Evolutionary conservation across 2,113 vertebrate genomes (phyloP), one percentile per base, ranked within the genome.

Genomic region (Catharus fuscescens): DNA sequence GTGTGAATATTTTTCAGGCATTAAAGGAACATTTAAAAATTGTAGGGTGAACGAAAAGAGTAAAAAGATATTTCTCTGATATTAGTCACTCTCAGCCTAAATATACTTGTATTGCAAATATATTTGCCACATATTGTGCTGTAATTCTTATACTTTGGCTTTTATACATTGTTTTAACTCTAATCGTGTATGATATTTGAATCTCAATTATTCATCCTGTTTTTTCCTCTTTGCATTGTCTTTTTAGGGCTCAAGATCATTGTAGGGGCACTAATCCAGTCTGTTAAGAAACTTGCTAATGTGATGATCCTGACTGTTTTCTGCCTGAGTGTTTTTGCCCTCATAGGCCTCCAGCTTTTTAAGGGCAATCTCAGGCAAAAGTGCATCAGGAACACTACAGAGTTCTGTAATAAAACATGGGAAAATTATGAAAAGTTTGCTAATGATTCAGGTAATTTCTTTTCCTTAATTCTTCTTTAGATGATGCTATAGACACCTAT

Each of bases 301-400:
- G 99, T 99, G 93, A 99, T 99, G 98, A 99, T 99, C 97, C 98
- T 99, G 88, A 99, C 99, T 0, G 96, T 99, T 91, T 99, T 99
- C 98, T 99, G 99, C 86, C 90, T 99, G 69, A 99, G 99, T 44
- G 98, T 99, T 91, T 99, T 99, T 81, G 99, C 99, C 40, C 98
- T 99, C 79, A 98, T 99, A 82, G 99, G 99, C 62, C 98, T 99
- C 71, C 99, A 99, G 97, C 99, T 99, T 90, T 99, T 99, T 97
- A 99, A 99, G 98, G 99, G 99, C 18, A 99, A 99, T 94, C 97
- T 99, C 82, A 98, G 98, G 59, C 98, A 99, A 88, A 99, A 99
- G 48, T 99, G 99, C 18, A 86, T 99, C 47, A 98, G 93, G 93
- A 98, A 97, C 87, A 93, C 96, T 6, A 96, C 91, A 2, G 96